Base-by-base conservation (phyloP, 2,113 vertebrate genomes). In the Fregetta grallaria region DNA sequence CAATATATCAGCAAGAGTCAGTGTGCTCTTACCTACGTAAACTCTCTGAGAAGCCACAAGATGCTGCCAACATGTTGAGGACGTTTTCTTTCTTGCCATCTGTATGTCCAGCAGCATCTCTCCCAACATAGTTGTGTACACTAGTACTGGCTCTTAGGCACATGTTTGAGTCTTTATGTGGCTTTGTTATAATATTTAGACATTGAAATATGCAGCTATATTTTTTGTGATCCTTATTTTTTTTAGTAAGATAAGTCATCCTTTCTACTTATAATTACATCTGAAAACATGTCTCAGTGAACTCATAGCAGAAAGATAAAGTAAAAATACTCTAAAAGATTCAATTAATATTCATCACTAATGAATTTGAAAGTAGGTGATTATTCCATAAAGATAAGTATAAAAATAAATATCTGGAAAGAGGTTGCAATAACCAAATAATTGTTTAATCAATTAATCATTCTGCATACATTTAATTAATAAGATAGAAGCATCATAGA, bases 381-480 rank as follows among this genome's bases (percentile, higher is more conserved):
- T 91, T 91, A 93, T 63, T 86, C 32, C 10, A 79, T 36, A 25
- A 67, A 96, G 77, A 92, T 95, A 73, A 92, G 32, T 45, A 76
- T 63, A 71, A 93, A 93, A 96, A 79, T 78, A 83, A 88, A 94
- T 90, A 92, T 88, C 79, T 1, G 1, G 47, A 94, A 30, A 75
- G 13, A 75, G 13, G 44, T 52, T 74, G 61, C 15, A 94, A 53
- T 90, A 94, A 72, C 20, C 76, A 96, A 97, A 91, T 80, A 97
- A 94, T 82, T 96, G 68, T 94, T 94, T 95, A 92, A 95, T 90
- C 67, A 93, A 66, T 96, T 96, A 94, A 97, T 92, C 58, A 93
- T 95, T 73, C 72, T 83, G 67, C 79, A 71, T 81, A 94, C 87
- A 91, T 80, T 92, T 83, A 93, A 92, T 92, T 97, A 68, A 93